Evolutionary conservation across 2,113 vertebrate species (phyloP), one percentile per base, ranked within the genome.

Genomic region (Speoplatyrhinus poulsoni): DNA sequence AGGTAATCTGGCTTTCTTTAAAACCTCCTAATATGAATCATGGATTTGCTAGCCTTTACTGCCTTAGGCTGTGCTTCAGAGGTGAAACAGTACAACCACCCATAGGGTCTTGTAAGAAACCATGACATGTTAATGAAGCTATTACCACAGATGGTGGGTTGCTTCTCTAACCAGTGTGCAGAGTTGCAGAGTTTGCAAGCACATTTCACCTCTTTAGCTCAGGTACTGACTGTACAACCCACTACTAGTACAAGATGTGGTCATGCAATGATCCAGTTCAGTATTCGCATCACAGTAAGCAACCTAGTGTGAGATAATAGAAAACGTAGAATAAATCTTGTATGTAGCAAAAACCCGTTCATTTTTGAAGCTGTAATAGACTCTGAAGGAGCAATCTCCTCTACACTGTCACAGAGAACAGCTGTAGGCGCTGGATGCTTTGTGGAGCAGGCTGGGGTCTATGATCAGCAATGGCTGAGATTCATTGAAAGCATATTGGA

Each of bases 401-500:
- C 73, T 79, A 77, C 81, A 72, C 69, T 46, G 68, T 41, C 12
- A 55, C 73, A 74, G 79, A 90, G 81, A 61, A 70, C 60, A 49
- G 70, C 69, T 75, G 76, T 65, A 81, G 77, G 85, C 71, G 74
- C 68, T 74, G 79, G 79, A 82, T 87, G 76, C 61, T 76, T 67
- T 59, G 56, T 8, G 17, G 67, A 87, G 76, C 70, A 79, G 59
- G 77, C 70, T 71, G 76, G 77, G 68, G 69, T 48, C 71, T 75
- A 60, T 73, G 69, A 81, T 80, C 60, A 9, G 82, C 77, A 79
- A 57, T 2, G 62, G 76, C 82, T 65, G 67, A 89, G 89, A 92
- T 90, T 82, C 79, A 91, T 90, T 92, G 87, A 84, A 70, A 85
- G 82, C 79, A 84, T 71, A 88, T 80, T 85, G 81, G 81, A 91